phyloP scores from a whole-genome alignment of 2,888 invertebrate species.

The Xestoiulus laeticollis region DNA sequence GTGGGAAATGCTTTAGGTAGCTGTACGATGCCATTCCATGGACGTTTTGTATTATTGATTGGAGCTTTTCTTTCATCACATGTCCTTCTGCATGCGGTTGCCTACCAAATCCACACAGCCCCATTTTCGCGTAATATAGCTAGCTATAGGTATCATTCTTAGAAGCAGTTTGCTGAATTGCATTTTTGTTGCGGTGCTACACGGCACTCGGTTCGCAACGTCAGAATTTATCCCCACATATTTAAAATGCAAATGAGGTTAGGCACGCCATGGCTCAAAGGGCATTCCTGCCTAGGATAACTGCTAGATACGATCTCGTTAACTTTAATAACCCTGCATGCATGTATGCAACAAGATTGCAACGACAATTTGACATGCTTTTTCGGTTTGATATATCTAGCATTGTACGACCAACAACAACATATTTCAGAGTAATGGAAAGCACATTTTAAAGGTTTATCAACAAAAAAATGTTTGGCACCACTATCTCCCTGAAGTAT shows the following conservation, averaged over 20 bases:
- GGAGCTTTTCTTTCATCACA: background rate
- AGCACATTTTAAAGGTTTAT: too few species aligned
- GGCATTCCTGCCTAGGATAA: constrained; percentile 26
- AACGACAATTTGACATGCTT: background rate
- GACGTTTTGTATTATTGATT: constrained; percentile 13
- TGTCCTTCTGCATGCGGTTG: background rate
- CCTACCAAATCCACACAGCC: background rate
- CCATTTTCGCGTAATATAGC: background rate
- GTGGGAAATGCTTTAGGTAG: background rate
- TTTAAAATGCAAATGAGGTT: constrained; percentile 26
- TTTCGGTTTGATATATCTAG: background rate
- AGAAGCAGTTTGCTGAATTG: background rate
- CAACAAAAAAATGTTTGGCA: too few species aligned
- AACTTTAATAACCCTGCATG: background rate
- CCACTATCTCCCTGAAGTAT: too few species aligned
- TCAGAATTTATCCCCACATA: background rate
- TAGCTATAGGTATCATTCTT: background rate
- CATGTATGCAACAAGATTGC: constrained; percentile 3
- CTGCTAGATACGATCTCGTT: background rate
- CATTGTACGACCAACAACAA: too few species aligned
- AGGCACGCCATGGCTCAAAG: constrained; percentile 26
- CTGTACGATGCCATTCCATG: background rate
- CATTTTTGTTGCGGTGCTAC: background rate
- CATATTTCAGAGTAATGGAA: too few species aligned
- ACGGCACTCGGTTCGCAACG: background rate